phyloP scores from a whole-genome alignment of 2,797 vertebrate species.

The Neolamprologus multifasciatus region DNA sequence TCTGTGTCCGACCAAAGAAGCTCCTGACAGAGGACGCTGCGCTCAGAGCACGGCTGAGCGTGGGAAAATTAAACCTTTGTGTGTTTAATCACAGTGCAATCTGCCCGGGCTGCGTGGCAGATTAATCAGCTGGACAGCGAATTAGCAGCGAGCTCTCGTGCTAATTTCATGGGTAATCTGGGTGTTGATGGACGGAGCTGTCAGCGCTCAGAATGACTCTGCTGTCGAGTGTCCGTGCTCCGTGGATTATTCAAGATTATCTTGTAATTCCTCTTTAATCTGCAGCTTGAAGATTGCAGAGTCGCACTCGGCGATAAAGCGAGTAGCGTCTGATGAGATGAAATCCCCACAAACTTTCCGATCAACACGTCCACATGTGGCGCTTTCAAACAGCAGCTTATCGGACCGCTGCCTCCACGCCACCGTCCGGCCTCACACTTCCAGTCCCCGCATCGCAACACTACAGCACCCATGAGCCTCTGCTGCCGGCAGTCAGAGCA shows the following conservation, averaged over 20 bases:
- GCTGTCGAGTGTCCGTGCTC: slow-evolving; percentile 80
- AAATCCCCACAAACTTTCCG: slow-evolving; percentile 42
- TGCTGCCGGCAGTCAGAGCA: neutral
- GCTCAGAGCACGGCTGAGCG: neutral
- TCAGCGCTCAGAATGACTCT: slow-evolving; percentile 76
- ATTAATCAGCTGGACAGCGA: slow-evolving; percentile 37
- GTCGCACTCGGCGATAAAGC: slow-evolving; percentile 80
- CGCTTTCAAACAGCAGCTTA: slow-evolving; percentile 27
- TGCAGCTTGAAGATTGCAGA: slow-evolving; percentile 86
- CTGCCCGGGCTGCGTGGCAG: slow-evolving; percentile 37
- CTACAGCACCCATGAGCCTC: neutral
- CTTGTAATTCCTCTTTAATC: slow-evolving; percentile 92
- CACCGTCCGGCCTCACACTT: neutral
- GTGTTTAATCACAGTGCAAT: slow-evolving; percentile 53
- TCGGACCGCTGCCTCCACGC: neutral
- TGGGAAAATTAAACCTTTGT: slow-evolving; percentile 21
- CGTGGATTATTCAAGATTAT: slow-evolving; percentile 97
- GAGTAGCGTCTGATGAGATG: slow-evolving; percentile 79
- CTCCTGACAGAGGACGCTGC: neutral
- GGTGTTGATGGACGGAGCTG: slow-evolving; percentile 78
- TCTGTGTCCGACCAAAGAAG: neutral
- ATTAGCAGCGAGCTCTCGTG: slow-evolving; percentile 49
- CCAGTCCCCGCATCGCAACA: neutral
- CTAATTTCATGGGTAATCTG: slow-evolving; percentile 69
- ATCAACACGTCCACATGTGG: slow-evolving; percentile 8